A percentile compares a stretch with the other conserved stretches of the same genome.
These are phyloP conservation scores for Yponomeuta cagnagella DNA, from an alignment of 2,888 invertebrate genomes.

Conservation along the genomic window DNA sequence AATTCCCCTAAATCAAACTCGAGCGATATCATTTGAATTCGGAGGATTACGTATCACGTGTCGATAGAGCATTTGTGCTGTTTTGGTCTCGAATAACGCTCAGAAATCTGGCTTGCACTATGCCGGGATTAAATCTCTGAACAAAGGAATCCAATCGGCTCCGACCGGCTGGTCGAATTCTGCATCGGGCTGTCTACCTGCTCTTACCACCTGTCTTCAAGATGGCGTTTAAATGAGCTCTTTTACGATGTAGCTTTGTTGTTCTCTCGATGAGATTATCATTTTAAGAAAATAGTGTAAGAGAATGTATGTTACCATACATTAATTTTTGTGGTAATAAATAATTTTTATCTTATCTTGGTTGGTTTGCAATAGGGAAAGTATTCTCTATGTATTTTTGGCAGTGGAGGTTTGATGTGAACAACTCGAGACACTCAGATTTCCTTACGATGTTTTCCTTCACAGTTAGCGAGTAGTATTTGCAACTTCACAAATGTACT, in stretches of 20 bases:
- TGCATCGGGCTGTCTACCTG: constrained; percentile 52
- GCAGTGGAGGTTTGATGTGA: too few species aligned
- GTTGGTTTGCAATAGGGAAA: too few species aligned
- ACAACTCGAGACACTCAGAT: too few species aligned
- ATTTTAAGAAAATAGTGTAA: too few species aligned
- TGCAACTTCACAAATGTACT: too few species aligned
- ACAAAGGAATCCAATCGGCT: constrained; percentile 38
- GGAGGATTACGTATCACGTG: not conserved
- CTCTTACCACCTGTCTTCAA: constrained; percentile 33
- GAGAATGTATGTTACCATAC: too few species aligned
- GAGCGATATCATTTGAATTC: not conserved
- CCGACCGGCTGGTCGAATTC: constrained; percentile 33
- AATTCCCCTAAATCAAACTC: not conserved
- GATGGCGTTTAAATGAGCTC: not conserved
- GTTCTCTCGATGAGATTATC: not conserved
- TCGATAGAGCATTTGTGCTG: not conserved
- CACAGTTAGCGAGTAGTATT: too few species aligned
- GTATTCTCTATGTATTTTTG: too few species aligned
- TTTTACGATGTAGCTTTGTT: not conserved
- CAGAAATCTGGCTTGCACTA: constrained; percentile 19
- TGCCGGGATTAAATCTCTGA: constrained; percentile 28
- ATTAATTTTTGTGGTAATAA: too few species aligned
- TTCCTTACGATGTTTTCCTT: too few species aligned
- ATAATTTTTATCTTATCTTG: too few species aligned
- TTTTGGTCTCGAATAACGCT: not conserved